Evolutionary conservation across 2,113 vertebrate genomes (phyloP), one percentile per base, ranked within the genome.

Genomic region (Fulica atra): DNA sequence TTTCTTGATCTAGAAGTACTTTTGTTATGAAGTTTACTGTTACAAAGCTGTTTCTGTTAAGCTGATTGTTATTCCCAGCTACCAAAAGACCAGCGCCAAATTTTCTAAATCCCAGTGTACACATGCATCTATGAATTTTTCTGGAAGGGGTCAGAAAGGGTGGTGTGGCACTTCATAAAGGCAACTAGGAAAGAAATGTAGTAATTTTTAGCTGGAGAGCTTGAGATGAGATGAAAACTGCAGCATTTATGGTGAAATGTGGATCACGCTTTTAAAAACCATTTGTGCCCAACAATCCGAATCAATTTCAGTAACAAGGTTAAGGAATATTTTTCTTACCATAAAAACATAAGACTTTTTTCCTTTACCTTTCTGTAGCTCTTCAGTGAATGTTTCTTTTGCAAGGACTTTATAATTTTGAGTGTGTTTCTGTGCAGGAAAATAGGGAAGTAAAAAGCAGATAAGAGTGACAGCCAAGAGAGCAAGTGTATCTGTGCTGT

Each of bases 41-140:
- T 68, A 60, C 13, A 78, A 90, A 92, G 51, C 92, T 88, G 79
- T 64, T 94, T 88, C 86, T 44, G 8, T 90, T 83, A 92, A 93
- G 56, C 20, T 88, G 89, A 46, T 86, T 77, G 76, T 88, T 86
- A 35, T 81, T 90, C 31, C 31, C 60, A 64, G 35, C 10, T 71
- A 50, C 21, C 83, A 40, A 57, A 95, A 86, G 13, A 44, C 51
- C 3, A 2, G 26, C 69, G 57, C n/a, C 42, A 69, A 51, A 68
- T 92, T 57, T 14, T 91, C 53, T 48, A 81, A 88, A 92, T 86
- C 60, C 33, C 53, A 53, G 5, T 1, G 33, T 81, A 59, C 42
- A 33, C 42, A n/a, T 84, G 64, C 38, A 51, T 79, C 78, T 79
- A 25, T 40, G 21, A 23, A 2, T 83, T 84, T 69, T 88, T 88